Evolutionary conservation across 2,797 vertebrate species (phyloP), one percentile per base, ranked within the genome.

Genomic region (Leptodactylus fallax): DNA sequence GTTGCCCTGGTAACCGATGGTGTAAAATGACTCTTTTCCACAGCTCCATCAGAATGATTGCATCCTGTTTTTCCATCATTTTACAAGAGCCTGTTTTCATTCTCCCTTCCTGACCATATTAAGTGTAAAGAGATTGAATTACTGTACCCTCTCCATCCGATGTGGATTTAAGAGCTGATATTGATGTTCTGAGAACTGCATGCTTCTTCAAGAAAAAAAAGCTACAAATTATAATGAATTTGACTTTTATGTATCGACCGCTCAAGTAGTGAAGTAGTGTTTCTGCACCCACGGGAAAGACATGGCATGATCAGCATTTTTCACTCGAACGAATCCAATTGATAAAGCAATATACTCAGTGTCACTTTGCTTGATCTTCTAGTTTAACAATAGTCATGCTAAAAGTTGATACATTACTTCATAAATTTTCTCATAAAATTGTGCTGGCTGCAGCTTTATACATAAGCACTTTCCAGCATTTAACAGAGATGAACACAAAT

Each of bases 1-100:
- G 95, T 96, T 95, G 94, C 95, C 94, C 93, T 96, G 95, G 95
- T 93, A 96, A 96, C 94, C 87, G 93, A 93, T 94, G 94, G 95
- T 96, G 94, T 96, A 95, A 96, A 96, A 96, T 95, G 94, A 96
- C 94, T 96, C 94, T 95, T 95, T 95, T 95, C 93, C 95, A 94
- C 92, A 85, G 92, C 93, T 95, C 94, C 93, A 94, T 95, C 95
- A 95, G 94, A 95, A 95, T 96, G 95, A 96, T 96, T 95, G 95
- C 95, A 96, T 96, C 95, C 94, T 95, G 94, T 94, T 96, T 95
- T 95, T 92, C 94, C 94, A 95, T 96, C 95, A 95, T 94, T 95
- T 95, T 95, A 95, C 94, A 96, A 96, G 96, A 95, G 95, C 92
- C 93, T 95, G 95, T 96, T 96, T 96, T 95, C 95, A 95, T 96